Base-by-base conservation (phyloP, 2,113 vertebrate genomes). In the Ctenodactylus gundi region DNA sequence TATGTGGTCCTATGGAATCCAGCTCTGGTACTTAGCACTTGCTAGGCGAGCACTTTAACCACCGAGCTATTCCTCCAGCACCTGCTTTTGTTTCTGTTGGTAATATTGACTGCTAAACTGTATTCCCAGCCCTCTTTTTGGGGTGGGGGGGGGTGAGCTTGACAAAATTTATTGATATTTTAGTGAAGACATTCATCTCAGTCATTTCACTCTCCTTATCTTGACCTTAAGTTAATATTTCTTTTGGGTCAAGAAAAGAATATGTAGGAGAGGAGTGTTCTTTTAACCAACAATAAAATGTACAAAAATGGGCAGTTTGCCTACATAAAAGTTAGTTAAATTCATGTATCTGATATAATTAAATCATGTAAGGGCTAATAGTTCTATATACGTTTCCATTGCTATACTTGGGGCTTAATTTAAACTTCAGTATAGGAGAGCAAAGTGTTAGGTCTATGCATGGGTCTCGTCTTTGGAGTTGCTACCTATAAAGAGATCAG, bases 131-230 rank as follows among this genome's bases (percentile, higher is more conserved):
- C 51, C 51, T 17, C 15, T 12, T 70, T 70, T 70, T 70, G n/a
- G n/a, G n/a, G n/a, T n/a, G n/a, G n/a, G n/a, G n/a, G n/a, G n/a
- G n/a, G n/a, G n/a, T 91, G 94, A 95, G 93, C 96, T 97, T 91
- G 95, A 97, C 96, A 90, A 97, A 97, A 97, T 97, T 97, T 97
- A 97, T 97, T 97, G 95, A 91, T 96, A 96, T 94, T 97, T 96
- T 97, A 97, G 94, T 97, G 96, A 97, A 97, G 97, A 97, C 96
- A 97, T 94, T 97, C 96, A 97, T 96, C 85, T 96, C 85, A 96
- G 96, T 97, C 91, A 13, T 96, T 94, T 94, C 86, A 94, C 95
- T 91, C 97, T 96, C 95, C 94, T 72, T 72, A 91, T 82, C 95
- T 97, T 97, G 96, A 97, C 96, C 67, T 57, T 51, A 76, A 39